phyloP scores from a whole-genome alignment of 2,113 vertebrate species.

The Rhinoptilus africanus region DNA sequence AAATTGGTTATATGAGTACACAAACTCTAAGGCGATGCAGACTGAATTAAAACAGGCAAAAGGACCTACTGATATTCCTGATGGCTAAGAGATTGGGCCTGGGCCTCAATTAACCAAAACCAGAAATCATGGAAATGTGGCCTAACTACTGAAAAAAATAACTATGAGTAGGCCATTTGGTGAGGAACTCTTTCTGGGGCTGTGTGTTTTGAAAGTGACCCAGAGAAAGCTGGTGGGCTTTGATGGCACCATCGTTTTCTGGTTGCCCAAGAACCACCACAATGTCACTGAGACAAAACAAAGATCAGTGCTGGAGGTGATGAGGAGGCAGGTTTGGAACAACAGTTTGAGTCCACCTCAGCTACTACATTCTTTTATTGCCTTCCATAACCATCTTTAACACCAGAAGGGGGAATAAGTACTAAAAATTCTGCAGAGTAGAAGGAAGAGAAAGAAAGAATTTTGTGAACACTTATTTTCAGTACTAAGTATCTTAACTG shows the following conservation, averaged over 20 bases:
- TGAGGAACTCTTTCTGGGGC: background rate
- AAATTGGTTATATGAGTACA: background rate
- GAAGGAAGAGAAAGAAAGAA: background rate
- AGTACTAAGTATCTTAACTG: background rate
- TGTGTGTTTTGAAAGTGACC: background rate
- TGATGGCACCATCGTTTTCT: background rate
- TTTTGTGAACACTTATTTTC: background rate
- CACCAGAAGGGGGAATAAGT: background rate
- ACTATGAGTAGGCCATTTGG: background rate
- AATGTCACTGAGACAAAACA: background rate
- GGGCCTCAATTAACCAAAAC: background rate
- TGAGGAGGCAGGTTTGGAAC: background rate
- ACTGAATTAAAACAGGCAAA: background rate
- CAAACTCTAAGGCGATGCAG: background rate
- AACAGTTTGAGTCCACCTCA: background rate
- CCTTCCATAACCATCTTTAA: background rate
- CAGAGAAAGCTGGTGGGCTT: background rate
- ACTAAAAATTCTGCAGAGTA: background rate
- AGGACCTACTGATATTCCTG: background rate
- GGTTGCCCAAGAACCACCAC: background rate
- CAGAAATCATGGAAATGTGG: background rate
- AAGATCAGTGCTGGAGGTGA: background rate
- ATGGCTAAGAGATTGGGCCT: background rate
- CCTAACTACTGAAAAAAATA: background rate
- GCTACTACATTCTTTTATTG: background rate